Percentiles rank a stretch among this genome's conserved stretches.
These are phyloP conservation scores for Montipora foliosa DNA, from an alignment of 64 coral and sea anemone species.

Conservation along the genomic window DNA sequence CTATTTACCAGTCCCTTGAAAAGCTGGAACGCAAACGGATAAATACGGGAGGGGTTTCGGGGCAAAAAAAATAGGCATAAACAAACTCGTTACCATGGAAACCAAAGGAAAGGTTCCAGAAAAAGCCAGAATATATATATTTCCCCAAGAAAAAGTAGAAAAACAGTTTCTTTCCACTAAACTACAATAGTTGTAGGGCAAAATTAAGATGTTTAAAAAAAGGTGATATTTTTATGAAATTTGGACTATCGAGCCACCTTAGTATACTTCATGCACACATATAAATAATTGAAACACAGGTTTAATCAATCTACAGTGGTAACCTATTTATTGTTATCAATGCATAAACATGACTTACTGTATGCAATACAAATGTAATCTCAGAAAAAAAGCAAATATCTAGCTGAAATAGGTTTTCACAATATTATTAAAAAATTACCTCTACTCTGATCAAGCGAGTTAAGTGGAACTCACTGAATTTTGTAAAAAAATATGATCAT, in stretches of 20 bases:
- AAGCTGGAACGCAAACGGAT: too few species aligned
- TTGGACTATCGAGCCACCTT: too few species aligned
- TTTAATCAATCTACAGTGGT: neutral
- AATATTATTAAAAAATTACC: conserved; percentile 8
- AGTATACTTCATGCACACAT: neutral
- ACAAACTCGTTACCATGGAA: too few species aligned
- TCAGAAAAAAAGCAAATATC: conserved; percentile 1
- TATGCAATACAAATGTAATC: conserved; percentile 18
- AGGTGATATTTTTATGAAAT: neutral
- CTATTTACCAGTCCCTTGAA: too few species aligned
- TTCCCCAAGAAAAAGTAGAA: too few species aligned
- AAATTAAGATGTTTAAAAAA: too few species aligned
- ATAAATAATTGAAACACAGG: neutral
- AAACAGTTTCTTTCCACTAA: too few species aligned
- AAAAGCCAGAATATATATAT: too few species aligned
- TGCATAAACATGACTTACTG: neutral
- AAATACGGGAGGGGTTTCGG: too few species aligned
- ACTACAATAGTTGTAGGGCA: too few species aligned
- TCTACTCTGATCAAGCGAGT: conserved; percentile 4
- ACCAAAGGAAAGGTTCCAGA: too few species aligned
- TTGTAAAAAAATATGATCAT: conserved; percentile 1
- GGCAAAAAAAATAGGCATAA: too few species aligned
- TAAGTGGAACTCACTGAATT: conserved; percentile 27
- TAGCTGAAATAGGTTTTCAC: conserved; percentile 6
- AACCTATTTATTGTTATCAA: neutral